Evolutionary conservation across 2,888 invertebrate species (phyloP).

Genomic region (Prenolepis imparis): DNA sequence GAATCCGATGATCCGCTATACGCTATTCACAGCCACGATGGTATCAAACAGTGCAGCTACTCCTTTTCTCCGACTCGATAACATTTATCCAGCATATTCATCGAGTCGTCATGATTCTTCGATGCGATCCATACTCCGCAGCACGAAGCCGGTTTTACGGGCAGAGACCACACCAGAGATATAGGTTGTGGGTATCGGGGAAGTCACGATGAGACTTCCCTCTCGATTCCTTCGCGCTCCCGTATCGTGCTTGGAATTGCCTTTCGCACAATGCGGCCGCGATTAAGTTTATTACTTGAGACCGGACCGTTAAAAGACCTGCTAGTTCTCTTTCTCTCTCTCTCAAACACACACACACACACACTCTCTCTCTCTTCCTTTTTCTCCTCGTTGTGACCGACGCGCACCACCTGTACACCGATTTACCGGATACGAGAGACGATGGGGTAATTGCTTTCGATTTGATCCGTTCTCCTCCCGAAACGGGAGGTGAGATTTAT

Average conservation of each 20-base stretch:
- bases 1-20: slow-evolving; percentile 17
- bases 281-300: slow-evolving; percentile 74
- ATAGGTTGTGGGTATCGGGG: slow-evolving; percentile 33
- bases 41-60: slow-evolving; percentile 27
- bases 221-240: slow-evolving; percentile 10
- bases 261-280: slow-evolving; percentile 60
- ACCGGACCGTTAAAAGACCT: slow-evolving; percentile 68
- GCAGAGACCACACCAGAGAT: slow-evolving; percentile 21
- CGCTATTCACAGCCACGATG: slow-evolving; percentile 27
- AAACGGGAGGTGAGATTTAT: slow-evolving; percentile 73
- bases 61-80: slow-evolving; percentile 40
- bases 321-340: neutral
- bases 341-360: too few species aligned
- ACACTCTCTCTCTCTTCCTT: neutral
- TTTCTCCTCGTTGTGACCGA: slow-evolving; percentile 25
- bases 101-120: slow-evolving; percentile 54
- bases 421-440: slow-evolving; percentile 63
- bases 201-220: slow-evolving; percentile 54
- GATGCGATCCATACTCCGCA: slow-evolving; percentile 50
- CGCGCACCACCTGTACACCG: slow-evolving; percentile 67
- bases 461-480: slow-evolving; percentile 70
- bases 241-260: slow-evolving; percentile 57
- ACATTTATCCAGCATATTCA: slow-evolving; percentile 59
- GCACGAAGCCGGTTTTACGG: slow-evolving; percentile 45
- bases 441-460: slow-evolving; percentile 74